A percentile compares a stretch with the other conserved stretches of the same genome.
These are phyloP conservation scores for Gila robusta DNA, from an alignment of 2,797 vertebrate genomes.

Conservation along the genomic window DNA sequence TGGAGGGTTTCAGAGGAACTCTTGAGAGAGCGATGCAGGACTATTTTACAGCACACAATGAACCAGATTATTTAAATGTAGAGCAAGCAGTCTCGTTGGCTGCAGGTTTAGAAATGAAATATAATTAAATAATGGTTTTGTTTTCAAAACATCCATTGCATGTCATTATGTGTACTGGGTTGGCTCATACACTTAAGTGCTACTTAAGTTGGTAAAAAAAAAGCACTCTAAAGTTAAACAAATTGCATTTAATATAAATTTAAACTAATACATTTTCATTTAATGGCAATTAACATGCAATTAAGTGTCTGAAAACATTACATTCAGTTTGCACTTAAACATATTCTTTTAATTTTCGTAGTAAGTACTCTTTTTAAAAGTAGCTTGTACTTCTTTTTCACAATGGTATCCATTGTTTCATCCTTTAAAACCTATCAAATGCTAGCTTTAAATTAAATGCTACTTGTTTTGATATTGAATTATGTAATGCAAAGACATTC, in stretches of 20 bases:
- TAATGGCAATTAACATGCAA: neutral
- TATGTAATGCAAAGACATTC: neutral
- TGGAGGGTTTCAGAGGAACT: no score
- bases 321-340: neutral
- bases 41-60: no score
- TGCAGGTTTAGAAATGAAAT: no score
- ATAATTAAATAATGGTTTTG: no score
- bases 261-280: neutral
- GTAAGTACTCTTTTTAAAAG: neutral
- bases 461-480: slow-evolving; percentile 9
- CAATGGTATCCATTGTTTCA: neutral
- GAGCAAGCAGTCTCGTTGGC: no score
- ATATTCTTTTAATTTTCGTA: neutral
- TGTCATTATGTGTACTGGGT: no score
- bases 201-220: neutral
- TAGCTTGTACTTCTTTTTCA: neutral
- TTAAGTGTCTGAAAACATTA: neutral
- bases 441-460: neutral
- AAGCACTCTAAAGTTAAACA: neutral
- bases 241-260: neutral
- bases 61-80: no score
- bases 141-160: no score
- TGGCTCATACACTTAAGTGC: no score
- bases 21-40: no score
- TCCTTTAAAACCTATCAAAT: neutral